phyloP scores from a whole-genome alignment of 2,888 invertebrate genomes.

The Hyposoter didymator region DNA sequence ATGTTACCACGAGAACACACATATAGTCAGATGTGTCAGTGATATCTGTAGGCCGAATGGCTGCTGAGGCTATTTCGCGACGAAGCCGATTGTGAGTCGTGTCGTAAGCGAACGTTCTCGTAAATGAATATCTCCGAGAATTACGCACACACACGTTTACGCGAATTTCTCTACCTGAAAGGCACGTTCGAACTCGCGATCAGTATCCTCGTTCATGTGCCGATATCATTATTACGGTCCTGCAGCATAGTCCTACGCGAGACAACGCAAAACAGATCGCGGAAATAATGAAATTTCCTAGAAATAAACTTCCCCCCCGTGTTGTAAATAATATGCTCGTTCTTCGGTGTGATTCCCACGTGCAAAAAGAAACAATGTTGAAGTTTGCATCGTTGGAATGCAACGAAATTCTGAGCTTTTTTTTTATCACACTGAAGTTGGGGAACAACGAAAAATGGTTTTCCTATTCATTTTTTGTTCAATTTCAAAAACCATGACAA shows the following conservation, averaged over 20 bases:
- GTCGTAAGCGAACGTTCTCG: constrained; percentile 4
- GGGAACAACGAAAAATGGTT: no score
- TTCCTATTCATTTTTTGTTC: no score
- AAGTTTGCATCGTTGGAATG: no score
- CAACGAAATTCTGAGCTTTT: no score
- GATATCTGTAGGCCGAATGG: not conserved
- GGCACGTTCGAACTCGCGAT: not conserved
- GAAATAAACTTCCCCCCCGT: not conserved
- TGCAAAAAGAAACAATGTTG: no score
- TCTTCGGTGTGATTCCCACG: not conserved
- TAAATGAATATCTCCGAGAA: constrained; percentile 1
- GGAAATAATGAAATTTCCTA: constrained; percentile 40
- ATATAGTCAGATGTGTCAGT: not conserved
- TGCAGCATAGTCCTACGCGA: not conserved
- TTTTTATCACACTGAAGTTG: no score
- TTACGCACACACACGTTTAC: not conserved
- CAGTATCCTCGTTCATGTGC: not conserved
- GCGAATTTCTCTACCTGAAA: not conserved
- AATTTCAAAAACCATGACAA: no score
- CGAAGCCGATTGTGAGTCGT: constrained; percentile 21
- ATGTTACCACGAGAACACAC: not conserved
- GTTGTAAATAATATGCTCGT: not conserved
- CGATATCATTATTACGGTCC: constrained; percentile 2
- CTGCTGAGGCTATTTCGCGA: not conserved
- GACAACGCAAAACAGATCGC: constrained; percentile 8